Evolutionary conservation across 2,888 invertebrate genomes (phyloP), one percentile per base, ranked within the genome.

Genomic region (Phortica okadai): DNA sequence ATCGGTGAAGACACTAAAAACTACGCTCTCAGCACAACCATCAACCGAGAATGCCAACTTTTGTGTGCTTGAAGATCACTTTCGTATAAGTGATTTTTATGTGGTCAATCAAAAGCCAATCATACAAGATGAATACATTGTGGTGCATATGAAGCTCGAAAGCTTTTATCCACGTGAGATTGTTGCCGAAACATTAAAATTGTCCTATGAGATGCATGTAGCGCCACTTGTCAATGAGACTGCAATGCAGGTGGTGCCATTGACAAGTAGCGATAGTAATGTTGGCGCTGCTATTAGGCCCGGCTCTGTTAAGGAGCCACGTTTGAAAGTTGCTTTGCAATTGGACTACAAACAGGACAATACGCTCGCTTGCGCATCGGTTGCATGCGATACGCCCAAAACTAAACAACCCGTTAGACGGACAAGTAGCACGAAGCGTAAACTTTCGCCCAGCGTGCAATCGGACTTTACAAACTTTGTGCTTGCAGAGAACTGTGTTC

Each of bases 261-360:
- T 83, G 6, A 10, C n/a, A n/a, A 33, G 33, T 33, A 33, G 33
- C 44, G 79, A 76, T 1, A 78, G 76, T 11, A 78, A 75, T 7
- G 33, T 73, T 5, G 6, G 78, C 0, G 5, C 75, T 2, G 16
- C 75, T 7, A 33, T 73, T 3, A 8, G 77, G 0, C 5, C 75
- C 2, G 16, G 76, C 1, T 74, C 78, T 45, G 69, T 72, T 6
- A 88, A 83, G 73, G 86, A 87, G 45, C 82, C 88, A 3, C 87
- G 87, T 1, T 74, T 89, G 1, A 93, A 94, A 76, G 94, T 96
- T 75, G 93, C 94, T 62, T 94, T 95, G 64, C 94, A 95, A 89
- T 90, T 96, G 54, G 95, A 96, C 86, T 95, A 95, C 88, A 96
- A 96, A 89, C 96, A 97, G 90, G 97, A 97, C 89, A 95, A 95